Percentiles rank a stretch among this genome's conserved stretches.
phyloP scores from a whole-genome alignment of 2,797 vertebrate species.

The Threskiornis aethiopicus region DNA sequence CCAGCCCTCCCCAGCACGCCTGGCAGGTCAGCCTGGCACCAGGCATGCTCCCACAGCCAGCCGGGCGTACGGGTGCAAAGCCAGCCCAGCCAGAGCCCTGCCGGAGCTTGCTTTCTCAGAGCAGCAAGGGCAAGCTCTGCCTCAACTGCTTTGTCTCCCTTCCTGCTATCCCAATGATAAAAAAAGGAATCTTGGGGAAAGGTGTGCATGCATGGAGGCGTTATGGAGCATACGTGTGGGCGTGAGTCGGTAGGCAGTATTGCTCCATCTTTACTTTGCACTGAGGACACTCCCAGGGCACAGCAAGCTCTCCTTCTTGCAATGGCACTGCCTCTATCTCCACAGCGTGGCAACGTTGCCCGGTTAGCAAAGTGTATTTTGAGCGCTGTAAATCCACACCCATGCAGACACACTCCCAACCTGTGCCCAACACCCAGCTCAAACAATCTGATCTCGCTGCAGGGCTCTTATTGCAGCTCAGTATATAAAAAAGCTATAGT shows the following conservation, averaged over 20 bases:
- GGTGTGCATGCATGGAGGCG: not conserved
- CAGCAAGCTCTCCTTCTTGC: not conserved
- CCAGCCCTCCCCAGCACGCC: not conserved
- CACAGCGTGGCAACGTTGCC: not conserved
- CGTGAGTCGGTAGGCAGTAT: too few species aligned
- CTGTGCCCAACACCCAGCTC: not conserved
- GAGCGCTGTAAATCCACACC: not conserved
- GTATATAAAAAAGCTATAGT: not conserved
- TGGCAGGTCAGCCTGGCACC: not conserved
- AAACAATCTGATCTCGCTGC: not conserved
- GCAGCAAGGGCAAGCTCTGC: not conserved
- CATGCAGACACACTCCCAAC: not conserved
- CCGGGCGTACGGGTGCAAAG: fast-evolving
- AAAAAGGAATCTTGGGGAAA: not conserved
- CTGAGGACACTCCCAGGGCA: not conserved
- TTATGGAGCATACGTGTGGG: fast-evolving
- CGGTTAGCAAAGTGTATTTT: not conserved
- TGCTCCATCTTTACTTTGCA: not conserved
- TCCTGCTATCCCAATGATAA: not conserved
- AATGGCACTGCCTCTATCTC: not conserved
- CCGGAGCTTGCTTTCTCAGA: not conserved
- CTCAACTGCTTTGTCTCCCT: not conserved
- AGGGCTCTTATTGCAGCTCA: not conserved
- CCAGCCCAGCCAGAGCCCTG: not conserved
- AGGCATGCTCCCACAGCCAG: not conserved